Conservation (phyloP, 2,888 invertebrate genomes). For the Erebia palarica region DNA sequence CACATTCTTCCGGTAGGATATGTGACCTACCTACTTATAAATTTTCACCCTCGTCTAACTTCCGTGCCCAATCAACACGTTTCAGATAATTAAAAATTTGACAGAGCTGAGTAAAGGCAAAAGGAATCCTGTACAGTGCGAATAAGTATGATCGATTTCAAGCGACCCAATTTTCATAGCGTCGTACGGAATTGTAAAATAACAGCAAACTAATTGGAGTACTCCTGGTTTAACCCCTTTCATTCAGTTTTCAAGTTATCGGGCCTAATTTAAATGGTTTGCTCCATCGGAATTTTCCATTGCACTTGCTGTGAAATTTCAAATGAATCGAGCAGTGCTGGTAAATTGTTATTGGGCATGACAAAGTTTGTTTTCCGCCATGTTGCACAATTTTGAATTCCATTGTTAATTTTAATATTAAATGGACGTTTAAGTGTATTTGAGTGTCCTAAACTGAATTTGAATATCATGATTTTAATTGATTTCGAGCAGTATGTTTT, state of each 20-base stretch:
- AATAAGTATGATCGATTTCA: slow-evolving; percentile 53
- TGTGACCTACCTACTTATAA: not conserved
- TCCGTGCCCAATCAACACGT: not conserved
- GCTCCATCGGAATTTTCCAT: slow-evolving; percentile 66
- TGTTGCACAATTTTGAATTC: slow-evolving; percentile 24
- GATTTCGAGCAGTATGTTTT: not conserved
- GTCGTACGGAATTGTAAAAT: slow-evolving; percentile 74
- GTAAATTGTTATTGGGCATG: slow-evolving; percentile 46
- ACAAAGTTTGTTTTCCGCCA: slow-evolving; percentile 35
- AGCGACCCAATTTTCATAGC: slow-evolving; percentile 65
- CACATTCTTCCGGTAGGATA: no score
- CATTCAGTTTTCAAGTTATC: slow-evolving; percentile 77
- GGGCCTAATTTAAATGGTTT: slow-evolving; percentile 79
- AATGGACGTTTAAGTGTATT: slow-evolving; percentile 1
- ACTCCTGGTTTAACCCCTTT: slow-evolving; percentile 77
- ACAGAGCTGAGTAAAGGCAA: not conserved
- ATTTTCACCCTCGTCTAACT: not conserved
- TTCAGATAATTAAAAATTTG: slow-evolving; percentile 4
- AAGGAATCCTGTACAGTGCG: slow-evolving; percentile 37
- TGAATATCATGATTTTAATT: not conserved
- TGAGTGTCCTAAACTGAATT: slow-evolving; percentile 15
- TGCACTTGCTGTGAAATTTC: slow-evolving; percentile 62
- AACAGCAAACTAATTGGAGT: slow-evolving; percentile 80
- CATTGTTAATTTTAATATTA: slow-evolving; percentile 17
- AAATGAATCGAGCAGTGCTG: slow-evolving; percentile 50